Evolutionary conservation across 2,113 vertebrate genomes (phyloP).

Genomic region (Spea multiplicata): DNA sequence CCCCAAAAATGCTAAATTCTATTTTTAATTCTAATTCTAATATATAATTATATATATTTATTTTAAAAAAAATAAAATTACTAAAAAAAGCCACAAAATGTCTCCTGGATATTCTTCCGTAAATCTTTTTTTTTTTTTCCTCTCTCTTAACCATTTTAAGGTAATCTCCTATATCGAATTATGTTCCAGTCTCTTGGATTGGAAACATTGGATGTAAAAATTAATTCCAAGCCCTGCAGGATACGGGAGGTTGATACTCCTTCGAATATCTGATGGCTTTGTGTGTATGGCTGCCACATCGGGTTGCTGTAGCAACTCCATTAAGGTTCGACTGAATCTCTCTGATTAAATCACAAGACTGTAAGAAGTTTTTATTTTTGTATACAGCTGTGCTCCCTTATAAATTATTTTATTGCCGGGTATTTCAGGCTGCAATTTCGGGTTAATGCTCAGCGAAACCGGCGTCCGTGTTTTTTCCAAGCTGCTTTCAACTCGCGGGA

Average conservation of each 20-base stretch:
- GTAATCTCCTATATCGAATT: conserved; percentile 25
- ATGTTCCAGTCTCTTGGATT: conserved; percentile 43
- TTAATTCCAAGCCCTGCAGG: conserved; percentile 41
- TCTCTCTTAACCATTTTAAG: background rate
- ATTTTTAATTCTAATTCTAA: too few species aligned
- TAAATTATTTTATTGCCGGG: conserved; percentile 41
- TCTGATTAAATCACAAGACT: conserved; percentile 64
- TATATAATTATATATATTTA: too few species aligned
- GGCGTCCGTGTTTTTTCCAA: background rate
- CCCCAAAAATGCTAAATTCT: too few species aligned
- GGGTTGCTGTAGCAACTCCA: conserved; percentile 64
- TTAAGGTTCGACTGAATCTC: conserved; percentile 53
- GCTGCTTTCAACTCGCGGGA: background rate
- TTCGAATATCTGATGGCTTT: conserved; percentile 11
- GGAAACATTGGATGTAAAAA: conserved; percentile 35
- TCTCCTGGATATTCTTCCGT: too few species aligned
- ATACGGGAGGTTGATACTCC: conserved; percentile 28
- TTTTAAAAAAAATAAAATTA: too few species aligned
- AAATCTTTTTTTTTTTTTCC: too few species aligned
- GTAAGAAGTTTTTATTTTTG: conserved; percentile 53
- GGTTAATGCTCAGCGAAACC: background rate
- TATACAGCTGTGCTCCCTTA: conserved; percentile 50
- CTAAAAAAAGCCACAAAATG: too few species aligned
- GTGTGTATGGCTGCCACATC: conserved; percentile 48
- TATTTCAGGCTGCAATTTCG: background rate